Conservation (phyloP, 1,140 invertebrate genomes). For the Eriocheir sinensis region DNA sequence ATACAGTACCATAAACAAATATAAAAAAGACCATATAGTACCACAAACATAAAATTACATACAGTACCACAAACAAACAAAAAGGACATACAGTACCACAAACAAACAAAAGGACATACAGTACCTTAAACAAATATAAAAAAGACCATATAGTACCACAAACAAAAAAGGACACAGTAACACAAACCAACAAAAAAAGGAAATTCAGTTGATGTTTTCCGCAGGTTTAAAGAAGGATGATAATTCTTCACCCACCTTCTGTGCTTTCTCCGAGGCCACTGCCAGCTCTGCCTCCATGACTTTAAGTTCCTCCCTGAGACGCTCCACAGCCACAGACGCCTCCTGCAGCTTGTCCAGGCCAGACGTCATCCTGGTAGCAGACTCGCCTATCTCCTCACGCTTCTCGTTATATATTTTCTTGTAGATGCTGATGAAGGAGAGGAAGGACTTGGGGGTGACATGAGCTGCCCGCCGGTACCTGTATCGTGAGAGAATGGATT, state of each 20-base stretch:
- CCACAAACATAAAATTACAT: too few relatives aligned
- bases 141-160: too few relatives aligned
- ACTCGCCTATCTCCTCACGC: conserved; percentile 93
- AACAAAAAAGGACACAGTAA: too few relatives aligned
- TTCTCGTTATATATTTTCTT: conserved; percentile 95
- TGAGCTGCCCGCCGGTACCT: conserved; percentile 95
- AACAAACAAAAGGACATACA: too few relatives aligned
- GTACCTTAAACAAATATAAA: too few relatives aligned
- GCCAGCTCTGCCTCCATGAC: conserved; percentile 96
- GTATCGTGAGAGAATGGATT: conserved; percentile 44
- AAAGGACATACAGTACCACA: too few relatives aligned
- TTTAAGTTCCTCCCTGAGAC: conserved; percentile 94
- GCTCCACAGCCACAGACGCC: conserved; percentile 94
- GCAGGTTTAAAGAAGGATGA: conserved; percentile 27
- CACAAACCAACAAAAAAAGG: too few relatives aligned
- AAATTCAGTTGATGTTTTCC: neutral
- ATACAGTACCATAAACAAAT: too few relatives aligned
- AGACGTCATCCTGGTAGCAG: conserved; percentile 95
- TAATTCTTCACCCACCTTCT: conserved; percentile 84
- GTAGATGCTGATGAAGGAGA: conserved; percentile 97
- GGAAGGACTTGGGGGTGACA: conserved; percentile 98
- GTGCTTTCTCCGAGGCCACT: conserved; percentile 93
- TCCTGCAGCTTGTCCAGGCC: conserved; percentile 96
- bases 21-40: too few relatives aligned
- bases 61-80: too few relatives aligned